A percentile compares a stretch with the other conserved stretches of the same genome.
These are phyloP conservation scores for Sipha flava DNA, from an alignment of 1,140 invertebrate genomes.

Conservation along the genomic window DNA sequence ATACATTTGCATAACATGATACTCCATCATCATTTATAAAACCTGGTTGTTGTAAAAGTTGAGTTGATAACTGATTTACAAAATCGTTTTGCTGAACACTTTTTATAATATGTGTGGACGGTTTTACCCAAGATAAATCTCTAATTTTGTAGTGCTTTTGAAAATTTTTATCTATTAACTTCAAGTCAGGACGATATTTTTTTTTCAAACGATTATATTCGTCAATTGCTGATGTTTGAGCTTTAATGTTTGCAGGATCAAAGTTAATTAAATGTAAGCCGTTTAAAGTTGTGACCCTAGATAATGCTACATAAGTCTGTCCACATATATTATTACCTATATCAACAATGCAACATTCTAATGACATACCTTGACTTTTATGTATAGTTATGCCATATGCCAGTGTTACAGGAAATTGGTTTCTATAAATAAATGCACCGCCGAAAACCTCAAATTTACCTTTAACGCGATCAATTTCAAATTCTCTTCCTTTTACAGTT, in stretches of 20 bases:
- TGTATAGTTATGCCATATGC: conserved; percentile 44
- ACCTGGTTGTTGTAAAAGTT: not conserved
- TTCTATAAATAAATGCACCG: conserved; percentile 39
- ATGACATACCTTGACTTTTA: conserved; percentile 44
- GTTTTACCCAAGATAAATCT: too few species aligned
- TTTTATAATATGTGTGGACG: too few species aligned
- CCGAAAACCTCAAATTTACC: conserved; percentile 42
- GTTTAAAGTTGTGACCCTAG: conserved; percentile 40
- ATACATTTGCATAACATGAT: not conserved
- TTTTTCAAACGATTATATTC: too few species aligned
- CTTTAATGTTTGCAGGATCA: too few species aligned
- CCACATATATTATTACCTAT: conserved; percentile 41
- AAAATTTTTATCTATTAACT: too few species aligned
- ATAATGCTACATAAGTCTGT: conserved; percentile 43
- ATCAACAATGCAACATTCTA: conserved; percentile 40
- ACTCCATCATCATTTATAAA: not conserved
- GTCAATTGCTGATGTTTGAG: too few species aligned
- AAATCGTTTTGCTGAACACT: too few species aligned
- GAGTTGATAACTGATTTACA: too few species aligned
- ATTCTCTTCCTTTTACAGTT: conserved; percentile 31
- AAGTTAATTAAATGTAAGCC: conserved; percentile 35
- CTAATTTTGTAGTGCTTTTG: too few species aligned
- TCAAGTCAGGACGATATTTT: too few species aligned
- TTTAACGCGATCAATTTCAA: conserved; percentile 36
- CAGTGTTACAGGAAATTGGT: conserved; percentile 43